Conservation (phyloP, 2,888 invertebrate species). For the Rotaria macrura region DNA sequence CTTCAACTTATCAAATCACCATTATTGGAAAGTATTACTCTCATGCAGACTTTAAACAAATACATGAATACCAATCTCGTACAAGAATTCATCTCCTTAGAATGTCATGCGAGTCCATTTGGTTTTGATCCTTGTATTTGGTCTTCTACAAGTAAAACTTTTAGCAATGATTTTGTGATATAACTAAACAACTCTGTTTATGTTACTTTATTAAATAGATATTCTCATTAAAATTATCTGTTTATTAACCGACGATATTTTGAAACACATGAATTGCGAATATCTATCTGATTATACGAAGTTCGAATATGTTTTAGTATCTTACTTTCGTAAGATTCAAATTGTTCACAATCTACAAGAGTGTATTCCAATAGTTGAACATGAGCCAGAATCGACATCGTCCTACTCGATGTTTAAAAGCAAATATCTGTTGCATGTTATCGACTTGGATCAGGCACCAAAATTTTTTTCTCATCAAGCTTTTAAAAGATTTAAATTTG, state of each 20-base stretch:
- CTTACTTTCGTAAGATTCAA: not conserved
- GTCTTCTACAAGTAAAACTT: not conserved
- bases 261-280: not conserved
- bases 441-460: not conserved
- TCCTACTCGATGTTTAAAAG: not conserved
- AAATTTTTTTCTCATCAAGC: not conserved
- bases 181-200: not conserved
- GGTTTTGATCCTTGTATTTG: not conserved
- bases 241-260: not conserved
- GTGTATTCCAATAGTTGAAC: no score
- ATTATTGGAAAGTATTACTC: not conserved
- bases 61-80: not conserved
- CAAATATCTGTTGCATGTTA: not conserved
- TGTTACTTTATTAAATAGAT: not conserved
- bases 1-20: not conserved
- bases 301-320: not conserved
- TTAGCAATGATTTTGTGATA: no score
- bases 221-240: not conserved
- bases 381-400: no score
- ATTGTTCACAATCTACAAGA: not conserved
- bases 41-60: not conserved
- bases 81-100: not conserved
- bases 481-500: not conserved
- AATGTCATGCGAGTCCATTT: not conserved
- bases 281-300: not conserved